Evolutionary conservation across 64 coral and sea anemone species (phyloP), one percentile per base, ranked within the genome.

Genomic region (Stichodactyla mertensii): DNA sequence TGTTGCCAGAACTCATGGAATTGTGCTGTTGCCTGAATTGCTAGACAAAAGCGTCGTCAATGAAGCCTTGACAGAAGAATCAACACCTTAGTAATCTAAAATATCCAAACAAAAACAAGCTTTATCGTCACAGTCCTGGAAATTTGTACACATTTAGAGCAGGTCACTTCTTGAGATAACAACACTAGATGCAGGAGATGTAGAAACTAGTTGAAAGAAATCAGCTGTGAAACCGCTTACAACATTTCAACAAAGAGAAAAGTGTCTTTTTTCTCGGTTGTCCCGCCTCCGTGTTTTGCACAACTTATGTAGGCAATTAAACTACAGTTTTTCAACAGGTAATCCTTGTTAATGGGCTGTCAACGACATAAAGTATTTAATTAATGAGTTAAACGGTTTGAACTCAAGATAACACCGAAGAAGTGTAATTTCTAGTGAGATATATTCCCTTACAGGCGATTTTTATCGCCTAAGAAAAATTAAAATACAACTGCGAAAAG

Each of bases 331-430:
- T 81, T 81, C 20, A 15, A 81, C 26, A 81, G 20, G 15, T 81
- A 81, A 81, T 81, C 78, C 52, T 55, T 20, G 78, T n/a, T 81
- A 81, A 81, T 81, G 14, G 78, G 23, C 78, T 81, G 78, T 81
- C 78, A 55, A 81, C 7, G 7, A 55, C 16, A 81, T 51, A 81
- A 81, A 53, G 52, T 54, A 81, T 54, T 71, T 71, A 71, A 71
- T 71, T 71, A 52, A 81, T 81, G 78, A 53, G 78, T 81, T 81
- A 81, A 81, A 81, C 78, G 78, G 51, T 81, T 81, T 74, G 69
- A 74, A 74, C 69, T 31, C 0, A 23, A 23, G 18, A 22, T n/a
- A 6, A 16, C 16, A 6, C 5, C 16, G 15, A 16, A 66, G 22
- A 45, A 45, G 36, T 45, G 36, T 45, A 45, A 45, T 45, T 45